Evolutionary conservation across 1,140 invertebrate species (phyloP).

Genomic region (Polyergus mexicanus): DNA sequence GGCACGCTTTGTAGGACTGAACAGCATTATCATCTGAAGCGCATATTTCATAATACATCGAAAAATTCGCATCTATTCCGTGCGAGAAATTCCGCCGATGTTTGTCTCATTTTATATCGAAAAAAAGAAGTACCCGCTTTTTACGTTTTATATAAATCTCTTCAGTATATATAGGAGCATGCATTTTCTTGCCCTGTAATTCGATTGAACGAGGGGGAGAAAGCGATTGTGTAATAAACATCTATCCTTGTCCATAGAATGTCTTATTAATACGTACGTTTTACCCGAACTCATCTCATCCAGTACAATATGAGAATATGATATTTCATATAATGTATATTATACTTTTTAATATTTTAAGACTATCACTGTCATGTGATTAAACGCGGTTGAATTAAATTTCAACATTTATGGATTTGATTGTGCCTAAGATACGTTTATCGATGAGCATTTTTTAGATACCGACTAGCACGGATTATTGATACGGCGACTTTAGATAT

Average conservation of each 20-base stretch:
- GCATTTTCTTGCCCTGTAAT: neutral
- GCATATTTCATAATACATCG: neutral
- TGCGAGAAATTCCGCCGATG: neutral
- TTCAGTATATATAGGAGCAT: neutral
- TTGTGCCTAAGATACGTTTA: conserved; percentile 37
- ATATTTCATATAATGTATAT: neutral
- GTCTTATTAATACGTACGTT: conserved; percentile 20
- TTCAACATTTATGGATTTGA: neutral
- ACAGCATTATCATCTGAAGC: conserved; percentile 39
- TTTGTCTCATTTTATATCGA: conserved; percentile 1
- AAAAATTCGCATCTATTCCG: neutral
- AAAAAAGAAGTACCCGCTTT: neutral
- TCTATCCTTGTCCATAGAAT: conserved; percentile 22
- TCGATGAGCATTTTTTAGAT: conserved; percentile 61
- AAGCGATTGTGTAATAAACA: conserved; percentile 43
- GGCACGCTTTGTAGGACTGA: conserved; percentile 46
- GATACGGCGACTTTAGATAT: conserved; percentile 52
- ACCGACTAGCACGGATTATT: conserved; percentile 66
- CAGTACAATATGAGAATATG: neutral
- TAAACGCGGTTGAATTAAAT: neutral
- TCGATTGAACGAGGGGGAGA: neutral
- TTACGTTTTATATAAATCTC: conserved; percentile 23
- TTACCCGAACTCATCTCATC: conserved; percentile 28
- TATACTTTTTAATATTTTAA: conserved; percentile 9
- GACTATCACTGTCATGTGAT: neutral